These are phyloP conservation scores for Strigamia crassipes DNA, from an alignment of 2,888 invertebrate genomes.

Conservation along the genomic window DNA sequence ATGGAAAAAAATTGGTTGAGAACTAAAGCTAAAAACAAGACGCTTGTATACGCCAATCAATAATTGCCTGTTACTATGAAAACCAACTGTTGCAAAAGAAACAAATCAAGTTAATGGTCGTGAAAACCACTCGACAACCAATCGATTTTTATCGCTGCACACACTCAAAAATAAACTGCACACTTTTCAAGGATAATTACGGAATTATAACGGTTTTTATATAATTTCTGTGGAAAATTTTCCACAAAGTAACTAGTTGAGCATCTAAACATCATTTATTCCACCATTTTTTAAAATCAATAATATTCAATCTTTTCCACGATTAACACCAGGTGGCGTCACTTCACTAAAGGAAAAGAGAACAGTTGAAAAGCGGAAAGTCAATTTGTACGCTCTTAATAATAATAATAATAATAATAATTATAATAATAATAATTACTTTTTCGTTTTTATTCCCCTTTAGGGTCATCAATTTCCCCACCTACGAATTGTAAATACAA, in stretches of 20 bases:
- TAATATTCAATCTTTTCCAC: not conserved
- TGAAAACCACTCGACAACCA: not conserved
- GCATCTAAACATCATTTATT: not conserved
- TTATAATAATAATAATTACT: not conserved
- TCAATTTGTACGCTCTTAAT: not conserved
- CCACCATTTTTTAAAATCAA: not conserved
- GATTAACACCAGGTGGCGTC: not conserved
- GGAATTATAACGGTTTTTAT: too few species aligned
- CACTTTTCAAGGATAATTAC: not conserved
- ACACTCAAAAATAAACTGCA: not conserved
- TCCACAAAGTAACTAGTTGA: not conserved
- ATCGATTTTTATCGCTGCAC: not conserved
- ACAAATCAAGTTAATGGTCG: not conserved
- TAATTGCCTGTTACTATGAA: not conserved
- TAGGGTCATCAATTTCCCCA: not conserved
- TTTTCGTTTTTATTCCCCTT: not conserved
- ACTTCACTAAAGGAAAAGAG: not conserved
- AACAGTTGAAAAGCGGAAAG: not conserved
- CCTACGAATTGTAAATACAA: constrained; percentile 6
- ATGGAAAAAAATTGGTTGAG: not conserved
- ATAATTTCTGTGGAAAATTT: not conserved
- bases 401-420: not conserved
- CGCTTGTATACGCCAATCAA: not conserved
- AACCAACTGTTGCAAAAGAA: not conserved
- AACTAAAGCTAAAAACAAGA: not conserved